These are phyloP conservation scores for Drosophila willistoni DNA, from an alignment of 1,140 invertebrate genomes.

Conservation along the genomic window DNA sequence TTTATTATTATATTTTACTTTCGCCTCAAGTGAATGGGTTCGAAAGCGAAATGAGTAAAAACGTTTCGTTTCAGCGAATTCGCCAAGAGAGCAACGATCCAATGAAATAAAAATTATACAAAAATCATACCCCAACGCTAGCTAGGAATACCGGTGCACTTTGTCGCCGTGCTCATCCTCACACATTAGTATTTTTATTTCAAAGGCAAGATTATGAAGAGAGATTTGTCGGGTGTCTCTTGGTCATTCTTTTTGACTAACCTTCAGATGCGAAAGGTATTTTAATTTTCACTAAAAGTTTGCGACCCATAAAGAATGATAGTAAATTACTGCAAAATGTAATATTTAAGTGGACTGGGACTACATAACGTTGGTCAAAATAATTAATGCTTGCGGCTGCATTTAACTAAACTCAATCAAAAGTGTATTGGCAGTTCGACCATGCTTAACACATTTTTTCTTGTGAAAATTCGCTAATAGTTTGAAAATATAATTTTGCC, in stretches of 20 bases:
- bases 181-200: constrained; percentile 11
- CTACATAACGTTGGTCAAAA: too few species aligned
- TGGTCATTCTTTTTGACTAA: not conserved
- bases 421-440: not conserved
- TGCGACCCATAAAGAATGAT: not conserved
- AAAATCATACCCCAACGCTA: constrained; percentile 18
- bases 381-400: not conserved
- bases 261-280: not conserved
- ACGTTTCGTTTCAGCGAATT: constrained; percentile 11
- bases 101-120: constrained; percentile 11
- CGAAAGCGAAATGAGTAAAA: constrained; percentile 69
- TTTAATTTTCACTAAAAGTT: not conserved
- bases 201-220: constrained; percentile 6
- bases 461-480: constrained; percentile 79
- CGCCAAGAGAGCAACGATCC: constrained; percentile 1
- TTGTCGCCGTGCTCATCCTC: constrained; percentile 4
- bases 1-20: constrained; percentile 48
- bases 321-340: too few species aligned
- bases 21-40: constrained; percentile 52
- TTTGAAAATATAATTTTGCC: constrained; percentile 63
- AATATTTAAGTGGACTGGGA: too few species aligned
- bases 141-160: constrained; percentile 18
- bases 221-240: constrained; percentile 5
- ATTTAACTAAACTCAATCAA: not conserved
- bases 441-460: not conserved